Conservation (phyloP, 1,140 invertebrate genomes). For the Drosophila athabasca region DNA sequence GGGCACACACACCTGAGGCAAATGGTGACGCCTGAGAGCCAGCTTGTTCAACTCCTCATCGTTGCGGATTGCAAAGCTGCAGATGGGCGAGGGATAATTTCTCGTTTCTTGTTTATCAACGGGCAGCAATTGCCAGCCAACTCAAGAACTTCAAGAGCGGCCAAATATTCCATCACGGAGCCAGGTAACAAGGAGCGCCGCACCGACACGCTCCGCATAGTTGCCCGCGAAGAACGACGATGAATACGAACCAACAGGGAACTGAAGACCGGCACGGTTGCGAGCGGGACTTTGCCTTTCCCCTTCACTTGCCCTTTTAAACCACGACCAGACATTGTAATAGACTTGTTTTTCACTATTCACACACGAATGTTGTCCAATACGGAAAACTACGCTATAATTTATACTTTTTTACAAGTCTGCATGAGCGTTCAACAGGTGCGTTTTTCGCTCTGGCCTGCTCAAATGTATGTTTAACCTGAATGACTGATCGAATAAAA, state of each 20-base stretch:
- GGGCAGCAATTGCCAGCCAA: slow-evolving; percentile 91
- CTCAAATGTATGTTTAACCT: no score
- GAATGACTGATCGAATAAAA: no score
- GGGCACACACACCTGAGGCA: slow-evolving; percentile 93
- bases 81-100: slow-evolving; percentile 93
- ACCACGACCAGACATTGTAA: slow-evolving; percentile 85
- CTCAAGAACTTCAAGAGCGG: slow-evolving; percentile 91
- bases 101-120: slow-evolving; percentile 88
- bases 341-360: no score
- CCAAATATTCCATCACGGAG: slow-evolving; percentile 87
- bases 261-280: slow-evolving; percentile 88
- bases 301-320: slow-evolving; percentile 88
- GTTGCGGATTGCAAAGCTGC: slow-evolving; percentile 92
- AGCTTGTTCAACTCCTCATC: slow-evolving; percentile 94
- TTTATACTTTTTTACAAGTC: no score
- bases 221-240: slow-evolving; percentile 88
- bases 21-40: slow-evolving; percentile 91
- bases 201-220: slow-evolving; percentile 89
- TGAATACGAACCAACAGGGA: slow-evolving; percentile 90
- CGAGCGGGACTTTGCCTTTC: slow-evolving; percentile 87
- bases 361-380: no score
- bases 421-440: no score
- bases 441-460: no score
- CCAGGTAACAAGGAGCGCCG: slow-evolving; percentile 89
- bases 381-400: no score